phyloP scores from a whole-genome alignment of 2,113 vertebrate species.

The Pterocles orientalis region DNA sequence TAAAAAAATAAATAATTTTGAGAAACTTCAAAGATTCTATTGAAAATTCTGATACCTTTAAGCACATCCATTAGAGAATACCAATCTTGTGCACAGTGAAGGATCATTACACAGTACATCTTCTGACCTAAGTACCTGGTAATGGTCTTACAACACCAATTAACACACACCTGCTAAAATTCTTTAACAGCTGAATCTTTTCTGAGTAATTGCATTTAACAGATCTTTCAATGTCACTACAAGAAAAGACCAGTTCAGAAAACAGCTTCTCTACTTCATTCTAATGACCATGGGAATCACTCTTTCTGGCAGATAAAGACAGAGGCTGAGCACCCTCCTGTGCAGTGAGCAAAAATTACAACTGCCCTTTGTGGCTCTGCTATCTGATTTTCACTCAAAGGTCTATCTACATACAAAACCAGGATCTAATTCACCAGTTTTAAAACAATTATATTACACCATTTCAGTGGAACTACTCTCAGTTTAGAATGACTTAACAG shows the following conservation, averaged over 20 bases:
- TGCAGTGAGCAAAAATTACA: slow-evolving; percentile 62
- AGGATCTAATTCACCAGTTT: not conserved
- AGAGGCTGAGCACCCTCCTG: slow-evolving; percentile 68
- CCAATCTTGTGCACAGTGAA: not conserved
- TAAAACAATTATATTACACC: not conserved
- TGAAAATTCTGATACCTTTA: slow-evolving; percentile 6
- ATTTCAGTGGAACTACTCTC: not conserved
- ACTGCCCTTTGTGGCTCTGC: not conserved
- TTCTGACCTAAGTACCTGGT: slow-evolving; percentile 48
- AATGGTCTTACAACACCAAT: not conserved
- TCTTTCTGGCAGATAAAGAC: not conserved
- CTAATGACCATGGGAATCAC: not conserved
- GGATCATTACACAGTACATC: not conserved
- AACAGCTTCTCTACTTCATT: not conserved
- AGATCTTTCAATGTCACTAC: not conserved
- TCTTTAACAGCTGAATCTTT: not conserved
- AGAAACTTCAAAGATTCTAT: not conserved
- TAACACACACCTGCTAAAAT: not conserved
- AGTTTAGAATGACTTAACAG: not conserved
- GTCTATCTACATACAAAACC: not conserved
- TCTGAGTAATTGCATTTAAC: not conserved
- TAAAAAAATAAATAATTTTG: not conserved
- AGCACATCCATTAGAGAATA: not conserved
- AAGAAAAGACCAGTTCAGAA: not conserved
- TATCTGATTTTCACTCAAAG: not conserved